These are phyloP conservation scores for Chlamydotis undulata DNA, from an alignment of 2,113 vertebrate genomes.

Conservation along the genomic window DNA sequence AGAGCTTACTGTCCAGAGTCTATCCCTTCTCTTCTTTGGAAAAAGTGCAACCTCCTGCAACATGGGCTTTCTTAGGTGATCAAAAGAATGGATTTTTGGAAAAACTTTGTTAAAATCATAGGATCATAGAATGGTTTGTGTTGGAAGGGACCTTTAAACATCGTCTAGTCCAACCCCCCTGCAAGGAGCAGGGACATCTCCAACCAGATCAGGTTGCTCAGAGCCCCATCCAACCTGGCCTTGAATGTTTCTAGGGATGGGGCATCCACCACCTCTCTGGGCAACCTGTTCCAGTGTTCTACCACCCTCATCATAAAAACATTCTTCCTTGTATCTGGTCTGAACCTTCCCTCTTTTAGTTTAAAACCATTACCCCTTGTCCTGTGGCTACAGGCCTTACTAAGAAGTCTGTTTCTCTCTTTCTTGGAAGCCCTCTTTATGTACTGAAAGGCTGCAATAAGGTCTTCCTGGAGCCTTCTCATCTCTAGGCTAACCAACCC, in stretches of 20 bases:
- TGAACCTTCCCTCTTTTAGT: neutral
- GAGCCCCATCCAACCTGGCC: no score
- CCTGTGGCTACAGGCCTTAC: fast-evolving
- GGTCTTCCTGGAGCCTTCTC: neutral
- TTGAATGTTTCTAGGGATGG: no score
- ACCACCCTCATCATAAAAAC: no score
- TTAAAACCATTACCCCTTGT: neutral
- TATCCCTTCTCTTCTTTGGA: neutral
- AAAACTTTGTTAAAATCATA: neutral
- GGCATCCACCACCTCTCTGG: no score
- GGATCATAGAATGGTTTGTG: neutral
- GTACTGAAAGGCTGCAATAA: neutral
- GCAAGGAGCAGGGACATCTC: no score
- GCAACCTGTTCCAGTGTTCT: no score
- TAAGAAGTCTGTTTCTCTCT: neutral
- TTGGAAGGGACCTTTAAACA: no score
- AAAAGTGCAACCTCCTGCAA: neutral
- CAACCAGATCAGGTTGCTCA: no score
- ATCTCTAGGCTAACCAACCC: neutral
- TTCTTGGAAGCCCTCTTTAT: neutral
- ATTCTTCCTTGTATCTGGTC: neutral
- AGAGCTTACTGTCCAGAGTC: neutral
- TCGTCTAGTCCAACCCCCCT: no score
- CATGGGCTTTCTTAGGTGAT: neutral
- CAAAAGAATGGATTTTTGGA: neutral